A percentile compares a stretch with the other conserved stretches of the same genome.
Conservation (phyloP, 2,113 vertebrate genomes). For the Octodon degus region DNA sequence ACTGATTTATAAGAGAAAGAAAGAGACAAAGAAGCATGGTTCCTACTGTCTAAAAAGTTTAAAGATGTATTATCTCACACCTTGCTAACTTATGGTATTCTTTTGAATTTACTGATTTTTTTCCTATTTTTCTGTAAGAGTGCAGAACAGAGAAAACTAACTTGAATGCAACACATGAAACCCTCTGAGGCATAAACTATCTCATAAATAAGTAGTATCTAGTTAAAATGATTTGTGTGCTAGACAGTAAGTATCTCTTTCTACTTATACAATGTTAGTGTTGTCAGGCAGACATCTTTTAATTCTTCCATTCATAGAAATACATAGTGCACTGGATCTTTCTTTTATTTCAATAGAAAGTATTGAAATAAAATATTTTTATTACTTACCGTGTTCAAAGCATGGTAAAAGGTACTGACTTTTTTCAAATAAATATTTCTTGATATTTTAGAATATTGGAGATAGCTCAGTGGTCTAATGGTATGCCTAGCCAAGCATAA, state of each 20-base stretch:
- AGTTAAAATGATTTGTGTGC: background rate
- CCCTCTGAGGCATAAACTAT: background rate
- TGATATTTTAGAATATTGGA: background rate
- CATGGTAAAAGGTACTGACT: background rate
- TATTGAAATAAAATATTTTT: background rate
- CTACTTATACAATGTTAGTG: background rate
- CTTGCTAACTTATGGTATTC: background rate
- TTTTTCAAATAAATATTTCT: constrained; percentile 49
- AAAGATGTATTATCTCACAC: background rate
- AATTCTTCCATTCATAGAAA: background rate
- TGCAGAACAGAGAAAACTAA: constrained; percentile 33
- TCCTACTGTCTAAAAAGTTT: background rate
- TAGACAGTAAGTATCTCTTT: background rate
- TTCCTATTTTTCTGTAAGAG: background rate
- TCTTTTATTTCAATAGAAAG: constrained; percentile 36
- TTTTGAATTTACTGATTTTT: background rate
- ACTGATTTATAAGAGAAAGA: background rate
- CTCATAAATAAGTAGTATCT: constrained; percentile 7
- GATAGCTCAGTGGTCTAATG: no score
- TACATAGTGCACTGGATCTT: background rate
- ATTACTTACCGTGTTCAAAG: background rate
- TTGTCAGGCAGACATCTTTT: background rate
- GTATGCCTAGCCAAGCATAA: no score
- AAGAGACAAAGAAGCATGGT: no score
- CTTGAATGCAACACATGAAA: background rate